Base-by-base conservation (phyloP, 2,888 invertebrate species). In the Pogonocherus hispidulus region DNA sequence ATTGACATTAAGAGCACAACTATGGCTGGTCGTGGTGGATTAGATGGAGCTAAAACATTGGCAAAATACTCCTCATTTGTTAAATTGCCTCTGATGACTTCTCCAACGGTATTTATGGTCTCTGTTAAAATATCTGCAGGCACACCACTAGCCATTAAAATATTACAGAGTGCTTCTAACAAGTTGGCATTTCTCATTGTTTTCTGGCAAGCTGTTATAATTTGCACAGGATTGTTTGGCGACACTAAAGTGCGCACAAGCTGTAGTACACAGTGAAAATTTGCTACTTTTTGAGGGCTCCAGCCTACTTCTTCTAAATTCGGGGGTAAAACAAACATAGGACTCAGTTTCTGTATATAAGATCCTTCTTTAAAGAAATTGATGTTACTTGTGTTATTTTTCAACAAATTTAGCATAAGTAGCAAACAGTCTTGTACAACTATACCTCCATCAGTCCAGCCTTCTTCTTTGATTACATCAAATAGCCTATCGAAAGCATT, bases 321-420 rank as follows among this genome's bases (percentile, higher is more conserved):
- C 14, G 91, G 89, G 0, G 94, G 91, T 32, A 94, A 88, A 71
- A 90, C 90, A 80, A 98, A 97, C 94, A 96, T 97, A 0, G 95
- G 95, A 1, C 94, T 88, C 81, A 99, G 87, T 71, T 92, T 92
- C 81, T 97, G 96, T 76, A 99, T 96, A 80, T 96, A 98, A 81
- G 96, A 96, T 59, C 97, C 98, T 87, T 99, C 99, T 86, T 98
- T 96, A 84, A 99, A 99, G 82, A 98, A 97, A 83, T 97, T 98
- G 76, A 99, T 99, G 86, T 99, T 99, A 78, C 97, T 98, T 11
- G 95, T 92, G 84, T 99, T 99, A 81, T 97, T 97, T 82, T 94
- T 93, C 11, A 99, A 86, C 60, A 99, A 88, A 87, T 98, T 99
- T 63, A 98, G 86, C 91, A 99, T 93, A 2, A 99, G 88, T 46